Conservation (phyloP, 1,140 invertebrate species). For the Diorhabda carinulata region DNA sequence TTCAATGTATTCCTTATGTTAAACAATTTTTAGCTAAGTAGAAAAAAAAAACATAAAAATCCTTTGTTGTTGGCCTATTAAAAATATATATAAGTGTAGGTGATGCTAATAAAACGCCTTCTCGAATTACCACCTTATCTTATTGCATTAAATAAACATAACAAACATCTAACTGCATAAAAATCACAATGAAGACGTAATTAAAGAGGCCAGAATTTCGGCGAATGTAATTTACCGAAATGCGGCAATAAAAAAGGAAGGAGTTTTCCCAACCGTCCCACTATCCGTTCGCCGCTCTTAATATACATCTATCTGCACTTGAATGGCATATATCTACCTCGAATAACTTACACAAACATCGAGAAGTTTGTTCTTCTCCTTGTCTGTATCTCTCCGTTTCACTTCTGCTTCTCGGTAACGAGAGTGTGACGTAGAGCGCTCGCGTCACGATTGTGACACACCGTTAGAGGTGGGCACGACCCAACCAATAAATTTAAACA, state of each 20-base stretch:
- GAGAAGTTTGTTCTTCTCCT: constrained; percentile 5
- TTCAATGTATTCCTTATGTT: too few species aligned
- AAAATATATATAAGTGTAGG: too few species aligned
- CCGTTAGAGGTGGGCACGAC: neutral
- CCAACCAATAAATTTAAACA: neutral
- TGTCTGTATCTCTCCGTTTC: constrained; percentile 8
- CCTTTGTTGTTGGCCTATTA: too few species aligned
- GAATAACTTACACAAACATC: constrained; percentile 2
- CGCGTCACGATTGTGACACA: constrained; percentile 18
- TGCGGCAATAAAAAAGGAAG: constrained; percentile 2
- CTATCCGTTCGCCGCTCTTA: neutral
- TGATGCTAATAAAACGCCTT: too few species aligned
- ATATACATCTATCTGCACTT: constrained; percentile 2
- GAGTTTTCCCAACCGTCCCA: neutral
- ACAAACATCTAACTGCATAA: neutral
- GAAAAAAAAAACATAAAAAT: too few species aligned
- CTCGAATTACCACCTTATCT: too few species aligned
- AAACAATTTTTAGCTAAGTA: too few species aligned
- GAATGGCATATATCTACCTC: neutral
- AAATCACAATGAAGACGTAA: neutral
- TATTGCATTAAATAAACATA: neutral
- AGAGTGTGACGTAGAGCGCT: constrained; percentile 15
- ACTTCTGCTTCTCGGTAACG: constrained; percentile 8
- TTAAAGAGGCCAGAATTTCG: neutral
- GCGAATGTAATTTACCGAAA: neutral